Conservation (phyloP, 37 sponge, comb jelly and placozoan genomes). For the Beroe ovata region DNA sequence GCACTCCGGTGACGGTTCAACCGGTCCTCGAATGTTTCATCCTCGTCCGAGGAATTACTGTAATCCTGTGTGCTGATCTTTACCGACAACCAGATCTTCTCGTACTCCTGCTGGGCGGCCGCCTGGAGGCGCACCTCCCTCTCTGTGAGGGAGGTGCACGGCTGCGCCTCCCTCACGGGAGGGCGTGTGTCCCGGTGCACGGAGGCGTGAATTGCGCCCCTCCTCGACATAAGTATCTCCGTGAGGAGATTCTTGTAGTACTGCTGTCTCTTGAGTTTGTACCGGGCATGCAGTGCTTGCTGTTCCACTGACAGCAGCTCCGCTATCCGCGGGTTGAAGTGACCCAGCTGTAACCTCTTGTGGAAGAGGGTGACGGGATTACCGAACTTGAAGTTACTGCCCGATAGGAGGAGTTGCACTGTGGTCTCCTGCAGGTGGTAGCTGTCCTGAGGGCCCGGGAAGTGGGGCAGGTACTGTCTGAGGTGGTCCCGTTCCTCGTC, state of each 20-base stretch:
- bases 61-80: conserved; percentile 61
- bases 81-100: conserved; percentile 65
- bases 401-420: conserved; percentile 46
- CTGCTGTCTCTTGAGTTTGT: conserved; percentile 14
- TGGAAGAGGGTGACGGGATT: conserved; percentile 45
- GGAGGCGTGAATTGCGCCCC: conserved; percentile 4
- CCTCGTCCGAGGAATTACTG: conserved; percentile 54
- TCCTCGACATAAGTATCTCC: conserved; percentile 51
- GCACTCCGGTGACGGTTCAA: conserved; percentile 33
- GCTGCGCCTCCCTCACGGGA: neutral
- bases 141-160: neutral
- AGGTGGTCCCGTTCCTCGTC: conserved; percentile 52
- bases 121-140: conserved; percentile 39
- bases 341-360: neutral
- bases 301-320: conserved; percentile 42
- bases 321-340: conserved; percentile 66
- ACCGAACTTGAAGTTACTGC: conserved; percentile 62
- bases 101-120: conserved; percentile 34
- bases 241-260: conserved; percentile 45
- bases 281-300: conserved; percentile 17
- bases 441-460: conserved; percentile 41
- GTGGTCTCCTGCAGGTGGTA: conserved; percentile 54
- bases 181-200: neutral
- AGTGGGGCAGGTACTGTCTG: conserved; percentile 65
- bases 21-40: conserved; percentile 53